Percentiles rank a stretch among this genome's conserved stretches.
phyloP scores from a whole-genome alignment of 2,113 vertebrate genomes.

The Stigmatopora nigra region DNA sequence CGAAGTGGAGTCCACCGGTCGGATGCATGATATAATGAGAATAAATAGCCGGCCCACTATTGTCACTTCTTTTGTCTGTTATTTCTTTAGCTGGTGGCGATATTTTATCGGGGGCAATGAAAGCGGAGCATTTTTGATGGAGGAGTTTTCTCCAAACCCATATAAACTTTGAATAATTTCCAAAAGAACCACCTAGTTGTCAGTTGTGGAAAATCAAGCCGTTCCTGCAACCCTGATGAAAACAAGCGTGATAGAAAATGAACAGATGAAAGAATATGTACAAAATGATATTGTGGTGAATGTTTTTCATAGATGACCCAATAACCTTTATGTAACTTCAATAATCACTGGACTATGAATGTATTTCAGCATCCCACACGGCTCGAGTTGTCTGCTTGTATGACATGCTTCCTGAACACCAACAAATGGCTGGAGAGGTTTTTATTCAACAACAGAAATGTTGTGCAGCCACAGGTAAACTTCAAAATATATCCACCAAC shows the following conservation, averaged over 20 bases:
- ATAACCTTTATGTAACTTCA: background rate
- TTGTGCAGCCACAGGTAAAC: conserved; percentile 39
- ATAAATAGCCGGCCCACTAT: conserved; percentile 16
- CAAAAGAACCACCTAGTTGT: background rate
- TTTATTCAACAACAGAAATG: conserved; percentile 26
- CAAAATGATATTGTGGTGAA: background rate
- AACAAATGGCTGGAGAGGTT: conserved; percentile 24
- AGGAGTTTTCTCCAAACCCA: background rate
- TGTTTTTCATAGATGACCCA: background rate
- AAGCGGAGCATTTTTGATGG: no score
- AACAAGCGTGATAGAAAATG: background rate
- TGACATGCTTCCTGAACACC: conserved; percentile 18
- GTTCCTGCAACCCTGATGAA: background rate
- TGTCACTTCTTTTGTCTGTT: background rate
- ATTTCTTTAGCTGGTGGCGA: background rate
- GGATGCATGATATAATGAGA: conserved; percentile 10
- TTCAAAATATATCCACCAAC: conserved; percentile 25
- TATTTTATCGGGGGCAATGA: background rate
- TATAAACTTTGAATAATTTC: background rate
- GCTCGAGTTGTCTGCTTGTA: conserved; percentile 10
- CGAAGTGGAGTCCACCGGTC: conserved; percentile 27
- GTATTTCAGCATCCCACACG: conserved; percentile 12
- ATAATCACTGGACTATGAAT: background rate
- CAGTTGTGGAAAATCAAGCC: no score
- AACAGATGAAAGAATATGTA: background rate